Conservation (phyloP, 2,113 vertebrate species). For the Platichthys stellatus region DNA sequence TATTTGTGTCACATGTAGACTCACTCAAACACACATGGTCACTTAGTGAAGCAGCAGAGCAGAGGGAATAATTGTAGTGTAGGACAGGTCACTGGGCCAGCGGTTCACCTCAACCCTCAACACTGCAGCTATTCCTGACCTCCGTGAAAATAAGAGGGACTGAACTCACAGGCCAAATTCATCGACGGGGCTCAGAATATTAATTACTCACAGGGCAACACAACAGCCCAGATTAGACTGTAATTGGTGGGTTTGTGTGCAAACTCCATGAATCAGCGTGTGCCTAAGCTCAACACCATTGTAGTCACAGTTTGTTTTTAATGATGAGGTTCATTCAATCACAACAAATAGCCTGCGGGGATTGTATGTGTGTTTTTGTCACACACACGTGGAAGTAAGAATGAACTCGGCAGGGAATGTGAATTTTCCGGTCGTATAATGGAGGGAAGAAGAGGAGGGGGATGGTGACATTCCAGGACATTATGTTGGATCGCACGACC, state of each 20-base stretch:
- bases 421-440: constrained; percentile 11
- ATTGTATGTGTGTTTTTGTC: no score
- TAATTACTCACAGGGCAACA: constrained; percentile 65
- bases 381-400: not conserved
- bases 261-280: constrained; percentile 51
- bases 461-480: constrained; percentile 35
- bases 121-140: constrained; percentile 65
- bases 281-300: constrained; percentile 6
- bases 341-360: no score
- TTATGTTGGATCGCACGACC: constrained; percentile 44
- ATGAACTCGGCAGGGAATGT: not conserved
- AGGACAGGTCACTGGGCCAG: constrained; percentile 62
- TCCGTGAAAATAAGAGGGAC: constrained; percentile 58
- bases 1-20: constrained; percentile 16
- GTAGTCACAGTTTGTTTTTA: constrained; percentile 37
- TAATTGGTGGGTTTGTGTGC: constrained; percentile 64
- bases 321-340: no score
- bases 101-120: constrained; percentile 69
- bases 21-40: constrained; percentile 26
- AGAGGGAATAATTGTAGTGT: constrained; percentile 69
- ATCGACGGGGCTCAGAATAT: constrained; percentile 55
- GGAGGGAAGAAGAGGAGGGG: constrained; percentile 13
- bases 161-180: constrained; percentile 47
- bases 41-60: constrained; percentile 41
- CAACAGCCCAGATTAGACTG: constrained; percentile 58